phyloP scores from a whole-genome alignment of 2,797 vertebrate genomes.

The Presbytis comata region DNA sequence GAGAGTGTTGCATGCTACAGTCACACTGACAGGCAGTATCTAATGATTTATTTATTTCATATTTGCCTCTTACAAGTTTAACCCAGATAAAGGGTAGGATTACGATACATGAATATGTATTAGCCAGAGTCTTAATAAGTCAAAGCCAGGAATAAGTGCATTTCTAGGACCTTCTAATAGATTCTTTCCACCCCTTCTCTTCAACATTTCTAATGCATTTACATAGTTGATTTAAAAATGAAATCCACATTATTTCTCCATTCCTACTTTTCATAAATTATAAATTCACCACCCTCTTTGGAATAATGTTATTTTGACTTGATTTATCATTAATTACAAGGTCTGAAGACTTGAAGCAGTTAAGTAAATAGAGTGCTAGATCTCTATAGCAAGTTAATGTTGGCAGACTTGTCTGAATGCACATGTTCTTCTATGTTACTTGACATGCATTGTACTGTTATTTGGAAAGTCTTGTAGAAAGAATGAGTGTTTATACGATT shows the following conservation, averaged over 20 bases:
- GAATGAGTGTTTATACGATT: neutral
- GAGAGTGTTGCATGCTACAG: neutral
- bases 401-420: neutral
- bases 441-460: neutral
- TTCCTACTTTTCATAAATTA: constrained; percentile 67
- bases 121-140: constrained; percentile 56
- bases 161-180: constrained; percentile 72
- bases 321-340: constrained; percentile 68
- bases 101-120: constrained; percentile 82
- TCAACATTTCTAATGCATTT: constrained; percentile 71
- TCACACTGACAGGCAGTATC: neutral
- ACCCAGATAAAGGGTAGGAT: constrained; percentile 66
- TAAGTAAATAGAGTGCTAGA: constrained; percentile 28
- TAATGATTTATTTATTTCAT: constrained; percentile 70
- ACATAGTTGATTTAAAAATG: constrained; percentile 75
- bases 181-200: constrained; percentile 54
- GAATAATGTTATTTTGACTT: constrained; percentile 64
- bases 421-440: neutral
- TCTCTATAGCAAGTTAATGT: neutral
- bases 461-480: neutral
- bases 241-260: constrained; percentile 56
- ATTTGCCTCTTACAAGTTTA: constrained; percentile 71
- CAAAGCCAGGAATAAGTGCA: constrained; percentile 68
- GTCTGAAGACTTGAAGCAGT: constrained; percentile 57
- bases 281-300: constrained; percentile 54